A percentile compares a stretch with the other conserved stretches of the same genome.
phyloP scores from a whole-genome alignment of 2,113 vertebrate species.

The Dissostichus mawsoni region DNA sequence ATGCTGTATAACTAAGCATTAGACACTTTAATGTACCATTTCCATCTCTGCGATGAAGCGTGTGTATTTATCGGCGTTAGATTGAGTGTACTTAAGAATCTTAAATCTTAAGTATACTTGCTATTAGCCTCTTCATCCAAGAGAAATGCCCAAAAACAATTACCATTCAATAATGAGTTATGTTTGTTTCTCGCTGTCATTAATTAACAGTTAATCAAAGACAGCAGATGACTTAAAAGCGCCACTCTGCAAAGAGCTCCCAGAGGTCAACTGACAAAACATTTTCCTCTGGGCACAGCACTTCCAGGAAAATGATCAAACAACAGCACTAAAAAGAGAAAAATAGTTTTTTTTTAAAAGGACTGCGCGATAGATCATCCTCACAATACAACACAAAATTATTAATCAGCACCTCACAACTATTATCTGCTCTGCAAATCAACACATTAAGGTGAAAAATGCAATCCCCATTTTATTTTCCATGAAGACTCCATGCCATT shows the following conservation, averaged over 20 bases:
- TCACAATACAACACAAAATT: conserved; percentile 22
- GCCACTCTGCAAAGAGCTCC: conserved; percentile 31
- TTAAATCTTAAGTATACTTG: conserved; percentile 31
- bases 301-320: conserved; percentile 41
- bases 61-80: conserved; percentile 1
- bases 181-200: conserved; percentile 55
- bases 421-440: conserved; percentile 35
- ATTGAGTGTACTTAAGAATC: conserved; percentile 4
- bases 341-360: conserved; percentile 8
- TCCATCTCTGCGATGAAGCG: not conserved
- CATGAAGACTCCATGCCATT: conserved; percentile 8
- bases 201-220: conserved; percentile 62
- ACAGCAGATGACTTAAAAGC: conserved; percentile 58
- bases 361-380: conserved; percentile 15
- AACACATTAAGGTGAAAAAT: conserved; percentile 34
- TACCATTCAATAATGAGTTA: conserved; percentile 44
- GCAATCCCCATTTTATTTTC: conserved; percentile 26
- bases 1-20: not conserved
- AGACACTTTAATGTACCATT: not conserved
- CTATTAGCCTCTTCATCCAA: conserved; percentile 38
- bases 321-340: not conserved
- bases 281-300: conserved; percentile 40
- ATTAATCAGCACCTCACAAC: conserved; percentile 41
- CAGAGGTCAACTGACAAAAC: conserved; percentile 53
- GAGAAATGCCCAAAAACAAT: conserved; percentile 49